Conservation (phyloP, 64 coral and sea anemone genomes). For the Stichodactyla helianthus region DNA sequence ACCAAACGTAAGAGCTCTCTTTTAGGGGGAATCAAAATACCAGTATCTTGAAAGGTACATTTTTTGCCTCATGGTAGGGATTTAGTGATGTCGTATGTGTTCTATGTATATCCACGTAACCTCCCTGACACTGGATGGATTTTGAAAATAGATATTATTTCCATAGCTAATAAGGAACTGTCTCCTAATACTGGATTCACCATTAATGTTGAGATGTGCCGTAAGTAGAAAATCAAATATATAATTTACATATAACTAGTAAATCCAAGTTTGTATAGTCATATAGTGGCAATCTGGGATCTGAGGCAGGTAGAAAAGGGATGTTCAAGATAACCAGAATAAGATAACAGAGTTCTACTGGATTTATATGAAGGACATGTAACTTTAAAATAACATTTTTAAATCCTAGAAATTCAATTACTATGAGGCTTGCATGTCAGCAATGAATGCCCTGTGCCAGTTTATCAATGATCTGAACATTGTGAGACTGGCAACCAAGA, state of each 20-base stretch:
- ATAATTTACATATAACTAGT: too few relatives aligned
- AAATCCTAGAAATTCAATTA: constrained; percentile 32
- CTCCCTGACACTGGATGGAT: not conserved
- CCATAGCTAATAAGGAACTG: constrained; percentile 76
- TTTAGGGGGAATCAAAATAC: too few relatives aligned
- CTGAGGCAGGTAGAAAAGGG: too few relatives aligned
- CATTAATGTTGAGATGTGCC: constrained; percentile 59
- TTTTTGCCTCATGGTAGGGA: too few relatives aligned
- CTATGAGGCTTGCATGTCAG: constrained; percentile 18
- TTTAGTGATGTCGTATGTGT: too few relatives aligned
- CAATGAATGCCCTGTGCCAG: constrained; percentile 41
- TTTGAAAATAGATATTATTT: not conserved
- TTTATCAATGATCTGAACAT: constrained; percentile 43
- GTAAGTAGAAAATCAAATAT: constrained; percentile 38
- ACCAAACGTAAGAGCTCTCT: too few relatives aligned
- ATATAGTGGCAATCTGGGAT: too few relatives aligned
- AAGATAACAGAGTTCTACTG: too few relatives aligned
- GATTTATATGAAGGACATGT: too few relatives aligned
- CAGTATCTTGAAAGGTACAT: too few relatives aligned
- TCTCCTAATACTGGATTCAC: constrained; percentile 71
- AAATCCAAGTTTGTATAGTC: too few relatives aligned
- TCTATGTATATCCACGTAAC: not conserved
- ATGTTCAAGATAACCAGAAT: too few relatives aligned
- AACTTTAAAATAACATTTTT: not conserved
- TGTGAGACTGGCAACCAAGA: constrained; percentile 15